Evolutionary conservation across 2,797 vertebrate genomes (phyloP).

Genomic region (Leptoclinus maculatus): DNA sequence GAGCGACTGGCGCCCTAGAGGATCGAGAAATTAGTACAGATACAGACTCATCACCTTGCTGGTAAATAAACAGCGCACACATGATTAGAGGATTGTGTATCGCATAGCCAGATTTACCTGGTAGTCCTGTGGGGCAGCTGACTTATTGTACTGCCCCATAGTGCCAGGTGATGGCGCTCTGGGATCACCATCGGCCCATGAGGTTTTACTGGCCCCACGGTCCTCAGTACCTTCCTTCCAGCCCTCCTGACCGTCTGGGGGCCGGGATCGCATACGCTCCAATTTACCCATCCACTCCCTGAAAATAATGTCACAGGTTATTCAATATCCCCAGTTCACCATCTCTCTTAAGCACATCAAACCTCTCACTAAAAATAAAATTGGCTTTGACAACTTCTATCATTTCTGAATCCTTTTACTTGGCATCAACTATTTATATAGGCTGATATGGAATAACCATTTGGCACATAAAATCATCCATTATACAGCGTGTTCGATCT

Average conservation of each 20-base stretch:
- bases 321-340: not conserved
- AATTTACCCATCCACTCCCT: constrained; percentile 90
- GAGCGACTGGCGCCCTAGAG: constrained; percentile 65
- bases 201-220: constrained; percentile 74
- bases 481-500: not conserved
- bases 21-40: not conserved
- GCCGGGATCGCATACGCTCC: constrained; percentile 85
- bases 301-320: constrained; percentile 16
- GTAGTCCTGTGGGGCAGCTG: constrained; percentile 81
- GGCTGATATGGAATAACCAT: not conserved
- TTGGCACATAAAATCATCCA: not conserved
- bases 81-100: not conserved
- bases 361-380: not conserved
- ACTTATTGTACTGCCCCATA: constrained; percentile 84
- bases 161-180: constrained; percentile 83
- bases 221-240: constrained; percentile 90
- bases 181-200: constrained; percentile 78
- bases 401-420: not conserved
- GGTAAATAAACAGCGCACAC: not conserved
- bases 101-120: constrained; percentile 83
- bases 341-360: not conserved
- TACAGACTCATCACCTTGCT: not conserved
- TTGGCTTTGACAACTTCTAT: not conserved
- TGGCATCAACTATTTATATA: not conserved
- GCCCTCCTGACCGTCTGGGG: constrained; percentile 83